A percentile compares a stretch with the other conserved stretches of the same genome.
Evolutionary conservation across 2,797 vertebrate species (phyloP).

Genomic region (Hozukius guyotensis): DNA sequence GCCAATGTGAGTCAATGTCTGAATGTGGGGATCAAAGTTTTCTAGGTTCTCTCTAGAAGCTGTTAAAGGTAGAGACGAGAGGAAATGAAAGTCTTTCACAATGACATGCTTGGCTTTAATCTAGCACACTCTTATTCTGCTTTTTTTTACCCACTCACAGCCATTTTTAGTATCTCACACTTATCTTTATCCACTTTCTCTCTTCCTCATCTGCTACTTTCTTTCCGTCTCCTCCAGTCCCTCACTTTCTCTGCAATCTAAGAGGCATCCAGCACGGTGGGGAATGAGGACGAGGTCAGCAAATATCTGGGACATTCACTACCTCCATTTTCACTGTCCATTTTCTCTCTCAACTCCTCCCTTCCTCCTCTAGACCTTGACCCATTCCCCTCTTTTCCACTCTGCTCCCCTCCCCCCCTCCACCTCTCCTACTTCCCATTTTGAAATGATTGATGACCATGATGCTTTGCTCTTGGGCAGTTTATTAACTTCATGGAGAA

Average conservation of each 20-base stretch:
- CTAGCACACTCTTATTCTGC: constrained; percentile 19
- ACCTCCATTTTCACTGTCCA: constrained; percentile 37
- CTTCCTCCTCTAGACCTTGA: constrained; percentile 65
- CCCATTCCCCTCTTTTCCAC: constrained; percentile 45
- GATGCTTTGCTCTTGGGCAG: constrained; percentile 71
- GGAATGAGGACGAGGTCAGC: constrained; percentile 56
- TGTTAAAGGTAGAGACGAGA: constrained; percentile 20
- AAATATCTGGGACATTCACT: constrained; percentile 49
- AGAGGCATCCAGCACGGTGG: constrained; percentile 19
- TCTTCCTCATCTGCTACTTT: constrained; percentile 11
- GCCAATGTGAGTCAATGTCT: constrained; percentile 35
- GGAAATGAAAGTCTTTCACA: constrained; percentile 36
- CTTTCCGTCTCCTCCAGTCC: constrained; percentile 17
- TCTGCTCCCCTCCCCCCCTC: constrained; percentile 16
- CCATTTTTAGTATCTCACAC: constrained; percentile 41
- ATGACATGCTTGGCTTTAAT: constrained; percentile 42
- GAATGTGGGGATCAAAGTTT: constrained; percentile 43
- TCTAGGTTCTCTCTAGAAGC: constrained; percentile 38
- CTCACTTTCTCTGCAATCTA: constrained; percentile 15
- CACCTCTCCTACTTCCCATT: constrained; percentile 54
- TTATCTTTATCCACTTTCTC: constrained; percentile 26
- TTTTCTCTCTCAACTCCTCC: constrained; percentile 26
- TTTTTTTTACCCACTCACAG: background rate
- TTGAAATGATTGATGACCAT: constrained; percentile 74
- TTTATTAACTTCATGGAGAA: constrained; percentile 76